Evolutionary conservation across 2,797 vertebrate species (phyloP), one percentile per base, ranked within the genome.

Genomic region (Streptopelia turtur): DNA sequence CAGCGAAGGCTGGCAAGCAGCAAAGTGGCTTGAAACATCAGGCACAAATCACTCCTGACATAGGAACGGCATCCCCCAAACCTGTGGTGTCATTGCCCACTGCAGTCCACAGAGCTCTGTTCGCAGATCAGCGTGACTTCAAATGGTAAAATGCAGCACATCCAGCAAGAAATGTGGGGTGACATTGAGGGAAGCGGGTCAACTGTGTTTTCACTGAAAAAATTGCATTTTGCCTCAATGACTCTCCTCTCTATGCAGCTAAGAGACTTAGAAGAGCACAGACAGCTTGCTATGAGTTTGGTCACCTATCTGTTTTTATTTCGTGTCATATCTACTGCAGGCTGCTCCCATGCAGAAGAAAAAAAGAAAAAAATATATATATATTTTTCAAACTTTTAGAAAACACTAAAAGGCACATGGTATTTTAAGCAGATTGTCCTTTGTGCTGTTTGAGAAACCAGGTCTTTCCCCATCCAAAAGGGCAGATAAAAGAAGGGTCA

Each of bases 141-240:
- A 85, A 35, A 52, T 49, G 45, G 9, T 13, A 17, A 72, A 82
- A 83, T 8, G 7, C 39, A 81, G 53, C 16, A 23, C 24, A 65
- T n/a, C 33, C 78, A 87, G 43, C 3, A 4, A 82, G 30, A 77
- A 77, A 70, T 2, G 1, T 0, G 0, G 13, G 24, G 5, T 49
- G 28, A 9, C 13, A 61, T 9, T 39, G n/a, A 68, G 35, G 17
- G 52, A 89, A 76, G 31, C 0, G 1, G 4, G 23, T 90, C 31
- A 72, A 41, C 18, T 43, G 23, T 56, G 30, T 39, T 89, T 83
- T 57, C n/a, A 63, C 23, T 25, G 28, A 55, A 69, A 72, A 27
- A 71, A 75, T 28, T 6, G 2, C 20, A 22, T 87, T 76, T 87
- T 89, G 25, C 18, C 17, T 31, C 43, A 69, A 30, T 0, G 6